phyloP scores from a whole-genome alignment of 1,140 invertebrate species.

The Asobara japonica region DNA sequence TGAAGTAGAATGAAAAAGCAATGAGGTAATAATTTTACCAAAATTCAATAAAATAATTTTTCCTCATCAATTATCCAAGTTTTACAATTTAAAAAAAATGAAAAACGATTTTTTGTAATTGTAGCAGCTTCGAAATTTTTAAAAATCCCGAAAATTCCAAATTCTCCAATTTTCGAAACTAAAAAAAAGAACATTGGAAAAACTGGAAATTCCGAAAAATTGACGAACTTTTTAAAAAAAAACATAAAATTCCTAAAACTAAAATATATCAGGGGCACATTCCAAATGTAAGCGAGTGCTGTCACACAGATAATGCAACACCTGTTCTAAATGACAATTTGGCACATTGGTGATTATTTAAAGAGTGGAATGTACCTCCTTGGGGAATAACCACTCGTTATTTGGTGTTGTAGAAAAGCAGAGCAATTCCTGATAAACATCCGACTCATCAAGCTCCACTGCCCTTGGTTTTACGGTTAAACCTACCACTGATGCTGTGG shows the following conservation, averaged over 20 bases:
- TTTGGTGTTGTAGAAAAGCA: constrained; percentile 64
- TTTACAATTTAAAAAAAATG: too few species aligned
- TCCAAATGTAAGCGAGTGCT: neutral
- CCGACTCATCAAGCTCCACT: constrained; percentile 62
- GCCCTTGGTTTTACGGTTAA: constrained; percentile 66
- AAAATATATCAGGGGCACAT: neutral
- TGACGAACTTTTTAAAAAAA: too few species aligned
- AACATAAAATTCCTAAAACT: too few species aligned
- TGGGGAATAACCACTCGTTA: constrained; percentile 60
- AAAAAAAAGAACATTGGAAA: too few species aligned
- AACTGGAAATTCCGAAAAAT: too few species aligned
- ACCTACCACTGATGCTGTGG: constrained; percentile 59
- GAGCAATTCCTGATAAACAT: constrained; percentile 66
- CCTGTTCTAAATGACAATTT: constrained; percentile 15
- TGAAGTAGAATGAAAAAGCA: constrained; percentile 45
- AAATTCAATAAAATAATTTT: neutral
- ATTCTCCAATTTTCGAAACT: too few species aligned
- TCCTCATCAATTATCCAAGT: too few species aligned
- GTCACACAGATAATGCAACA: neutral
- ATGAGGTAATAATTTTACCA: constrained; percentile 61
- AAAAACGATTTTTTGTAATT: too few species aligned
- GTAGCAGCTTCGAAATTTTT: too few species aligned
- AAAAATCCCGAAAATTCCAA: too few species aligned
- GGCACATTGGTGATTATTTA: constrained; percentile 12
- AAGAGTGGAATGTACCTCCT: constrained; percentile 52